Evolutionary conservation across 2,113 vertebrate genomes (phyloP).

Genomic region (Macquaria ambigua): DNA sequence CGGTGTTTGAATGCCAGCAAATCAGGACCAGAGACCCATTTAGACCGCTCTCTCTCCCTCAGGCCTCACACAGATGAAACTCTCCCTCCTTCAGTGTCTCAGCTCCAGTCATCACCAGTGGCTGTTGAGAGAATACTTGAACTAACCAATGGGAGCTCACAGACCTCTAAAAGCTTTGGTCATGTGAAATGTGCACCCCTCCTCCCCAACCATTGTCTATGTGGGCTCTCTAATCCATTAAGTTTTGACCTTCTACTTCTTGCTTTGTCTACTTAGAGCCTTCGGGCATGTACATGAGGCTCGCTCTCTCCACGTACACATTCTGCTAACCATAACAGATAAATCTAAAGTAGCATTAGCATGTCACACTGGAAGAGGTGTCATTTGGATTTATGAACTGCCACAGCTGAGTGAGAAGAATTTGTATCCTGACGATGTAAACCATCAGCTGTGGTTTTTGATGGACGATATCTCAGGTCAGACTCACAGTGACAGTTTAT

Average conservation of each 20-base stretch:
- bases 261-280: slow-evolving; percentile 72
- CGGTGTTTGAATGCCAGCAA: slow-evolving; percentile 18
- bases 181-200: slow-evolving; percentile 8
- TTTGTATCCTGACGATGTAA: background rate
- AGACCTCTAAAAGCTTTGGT: slow-evolving; percentile 40
- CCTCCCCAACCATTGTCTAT: slow-evolving; percentile 43
- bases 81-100: slow-evolving; percentile 41
- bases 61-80: slow-evolving; percentile 60
- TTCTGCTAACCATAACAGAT: slow-evolving; percentile 23
- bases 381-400: slow-evolving; percentile 9
- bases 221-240: slow-evolving; percentile 64
- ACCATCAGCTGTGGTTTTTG: slow-evolving; percentile 21
- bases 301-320: slow-evolving; percentile 12
- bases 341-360: slow-evolving; percentile 18
- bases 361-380: slow-evolving; percentile 12
- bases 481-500: slow-evolving; percentile 11
- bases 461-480: slow-evolving; percentile 14
- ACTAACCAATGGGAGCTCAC: slow-evolving; percentile 52
- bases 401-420: background rate
- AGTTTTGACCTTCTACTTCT: slow-evolving; percentile 68
- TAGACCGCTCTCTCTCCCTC: slow-evolving; percentile 29
- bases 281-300: slow-evolving; percentile 19
- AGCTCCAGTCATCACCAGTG: slow-evolving; percentile 55
- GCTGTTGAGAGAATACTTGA: slow-evolving; percentile 34
- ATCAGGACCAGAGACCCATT: slow-evolving; percentile 56